These are phyloP conservation scores for Ceratoteleas bidentatus DNA, from an alignment of 1,140 invertebrate genomes.

Conservation along the genomic window DNA sequence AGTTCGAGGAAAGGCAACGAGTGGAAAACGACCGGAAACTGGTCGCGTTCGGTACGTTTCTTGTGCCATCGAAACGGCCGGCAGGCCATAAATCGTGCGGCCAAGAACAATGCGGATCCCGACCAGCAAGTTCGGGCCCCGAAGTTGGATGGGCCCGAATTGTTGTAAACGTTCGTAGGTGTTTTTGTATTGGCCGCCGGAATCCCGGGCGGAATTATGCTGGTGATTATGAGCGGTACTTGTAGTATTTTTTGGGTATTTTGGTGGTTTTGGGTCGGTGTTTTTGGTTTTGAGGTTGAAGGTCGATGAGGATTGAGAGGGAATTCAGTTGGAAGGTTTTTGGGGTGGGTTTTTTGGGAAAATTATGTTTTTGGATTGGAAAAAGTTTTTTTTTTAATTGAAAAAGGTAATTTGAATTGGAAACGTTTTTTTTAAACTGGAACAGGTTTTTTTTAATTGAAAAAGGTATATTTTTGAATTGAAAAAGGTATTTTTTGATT, in stretches of 20 bases:
- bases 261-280: not conserved
- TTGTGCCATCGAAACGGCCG: slow-evolving; percentile 32
- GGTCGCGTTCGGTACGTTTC: slow-evolving; percentile 50
- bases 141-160: slow-evolving; percentile 14
- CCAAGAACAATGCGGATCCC: slow-evolving; percentile 58
- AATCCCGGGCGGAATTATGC: slow-evolving; percentile 10
- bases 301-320: too few species aligned
- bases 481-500: too few species aligned
- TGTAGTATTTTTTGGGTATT: not conserved
- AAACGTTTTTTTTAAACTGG: too few species aligned
- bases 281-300: too few species aligned
- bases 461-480: too few species aligned
- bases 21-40: slow-evolving; percentile 67
- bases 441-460: too few species aligned
- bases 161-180: slow-evolving; percentile 28
- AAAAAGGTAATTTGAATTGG: too few species aligned
- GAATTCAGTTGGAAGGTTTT: too few species aligned
- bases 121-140: slow-evolving; percentile 20
- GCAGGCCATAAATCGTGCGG: slow-evolving; percentile 47
- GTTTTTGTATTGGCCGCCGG: slow-evolving; percentile 31
- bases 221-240: slow-evolving; percentile 14
- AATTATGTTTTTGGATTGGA: too few species aligned
- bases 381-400: too few species aligned
- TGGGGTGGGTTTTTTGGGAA: too few species aligned
- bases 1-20: slow-evolving; percentile 64